Evolutionary conservation across 2,113 vertebrate genomes (phyloP), one percentile per base, ranked within the genome.

Genomic region (Oriolus oriolus): DNA sequence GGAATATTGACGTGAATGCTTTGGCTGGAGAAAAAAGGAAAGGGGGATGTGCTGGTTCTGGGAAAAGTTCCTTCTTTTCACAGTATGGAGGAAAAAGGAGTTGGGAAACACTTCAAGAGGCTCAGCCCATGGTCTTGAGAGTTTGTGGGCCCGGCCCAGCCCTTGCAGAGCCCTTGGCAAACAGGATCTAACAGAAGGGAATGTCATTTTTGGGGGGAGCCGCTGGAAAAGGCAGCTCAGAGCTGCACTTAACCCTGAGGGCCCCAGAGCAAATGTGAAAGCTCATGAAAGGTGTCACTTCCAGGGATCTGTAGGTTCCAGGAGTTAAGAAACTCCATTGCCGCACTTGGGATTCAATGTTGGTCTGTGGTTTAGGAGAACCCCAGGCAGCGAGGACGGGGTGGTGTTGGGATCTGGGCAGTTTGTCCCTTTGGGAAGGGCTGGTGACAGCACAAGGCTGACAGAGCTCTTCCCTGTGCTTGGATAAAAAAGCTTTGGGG

Each of bases 91-190:
- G 52, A n/a, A 61, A 76, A 91, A 23, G 13, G 45, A 14, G 12
- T 37, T 28, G 10, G 80, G 65, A 71, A 87, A 45, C 21, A 3
- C 44, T 70, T 35, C 7, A 53, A 20, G 33, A 37, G 61, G 57
- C 41, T 79, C 57, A 4, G 44, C 1, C 4, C 8, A 0, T 1
- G 63, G 39, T 37, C 5, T 18, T 26, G 65, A 28, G 91, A 28
- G 45, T 0, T 2, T 5, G 10, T 9, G 5, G 74, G 28, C 26
- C 16, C 7, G 6, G 18, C 45, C 74, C 42, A 74, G 33, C 70
- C 65, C 44, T 20, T 11, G 10, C 37, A 60, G 54, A 87, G 73
- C 78, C 56, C 49, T 56, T 68, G 92, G 91, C 68, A 70, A n/a
- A 14, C 4, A 9, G 11, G 39, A 8, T 44, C 4, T 5, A 4